Conservation (phyloP, 2,797 vertebrate genomes). For the Gymnopithys bicolor region DNA sequence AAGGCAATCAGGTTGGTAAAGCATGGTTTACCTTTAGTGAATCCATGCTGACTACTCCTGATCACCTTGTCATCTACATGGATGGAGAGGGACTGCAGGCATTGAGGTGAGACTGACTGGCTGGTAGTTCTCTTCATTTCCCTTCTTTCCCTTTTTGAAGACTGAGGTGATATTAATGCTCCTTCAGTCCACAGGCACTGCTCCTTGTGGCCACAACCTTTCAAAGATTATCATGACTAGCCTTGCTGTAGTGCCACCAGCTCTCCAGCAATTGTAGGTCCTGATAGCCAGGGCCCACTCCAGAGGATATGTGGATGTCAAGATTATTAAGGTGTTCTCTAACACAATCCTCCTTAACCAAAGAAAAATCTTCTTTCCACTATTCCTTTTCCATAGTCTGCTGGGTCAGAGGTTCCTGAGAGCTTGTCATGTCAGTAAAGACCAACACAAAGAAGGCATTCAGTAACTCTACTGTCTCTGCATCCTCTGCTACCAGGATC, state of each 20-base stretch:
- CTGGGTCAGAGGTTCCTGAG: background rate
- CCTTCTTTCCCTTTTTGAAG: background rate
- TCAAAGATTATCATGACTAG: background rate
- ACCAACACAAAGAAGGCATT: background rate
- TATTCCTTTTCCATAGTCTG: background rate
- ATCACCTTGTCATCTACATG: fast-evolving
- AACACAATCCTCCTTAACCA: background rate
- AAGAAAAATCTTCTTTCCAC: background rate
- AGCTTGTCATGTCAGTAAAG: background rate
- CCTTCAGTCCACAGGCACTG: background rate
- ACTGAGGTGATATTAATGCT: background rate
- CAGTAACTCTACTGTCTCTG: background rate
- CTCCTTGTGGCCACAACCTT: fast-evolving
- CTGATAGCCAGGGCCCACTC: background rate
- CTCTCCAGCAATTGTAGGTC: background rate
- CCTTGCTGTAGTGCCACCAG: background rate
- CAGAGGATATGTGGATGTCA: background rate
- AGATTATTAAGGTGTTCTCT: background rate
- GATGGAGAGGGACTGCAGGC: background rate
- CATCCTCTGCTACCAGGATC: background rate
- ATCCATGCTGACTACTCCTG: background rate
- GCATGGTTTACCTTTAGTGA: background rate
- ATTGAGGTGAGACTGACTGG: too few species aligned
- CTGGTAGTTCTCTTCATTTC: fast-evolving
- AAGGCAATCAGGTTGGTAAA: background rate